Percentiles rank a stretch among this genome's conserved stretches.
phyloP scores from a whole-genome alignment of 2,888 invertebrate genomes.

The Drosophila robusta region DNA sequence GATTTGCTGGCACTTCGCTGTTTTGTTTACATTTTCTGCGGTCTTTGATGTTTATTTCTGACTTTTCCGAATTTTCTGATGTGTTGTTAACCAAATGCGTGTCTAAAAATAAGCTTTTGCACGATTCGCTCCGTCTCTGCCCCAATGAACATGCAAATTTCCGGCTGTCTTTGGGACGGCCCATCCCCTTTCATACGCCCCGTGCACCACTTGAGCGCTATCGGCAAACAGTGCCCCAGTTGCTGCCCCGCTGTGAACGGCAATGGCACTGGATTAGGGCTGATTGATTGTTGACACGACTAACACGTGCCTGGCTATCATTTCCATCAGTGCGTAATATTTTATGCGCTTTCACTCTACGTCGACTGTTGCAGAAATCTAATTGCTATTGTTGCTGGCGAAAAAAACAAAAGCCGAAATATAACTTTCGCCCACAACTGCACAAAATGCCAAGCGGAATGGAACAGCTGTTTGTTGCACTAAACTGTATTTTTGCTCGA shows the following conservation, averaged over 20 bases:
- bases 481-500: constrained; percentile 7
- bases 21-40: constrained; percentile 63
- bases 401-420: constrained; percentile 50
- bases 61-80: constrained; percentile 29
- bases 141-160: constrained; percentile 61
- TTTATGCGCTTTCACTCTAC: constrained; percentile 62
- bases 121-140: constrained; percentile 30
- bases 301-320: constrained; percentile 40
- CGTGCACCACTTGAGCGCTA: background rate
- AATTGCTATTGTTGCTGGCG: constrained; percentile 52
- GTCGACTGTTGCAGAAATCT: constrained; percentile 40
- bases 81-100: constrained; percentile 31
- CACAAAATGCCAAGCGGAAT: constrained; percentile 69
- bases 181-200: background rate
- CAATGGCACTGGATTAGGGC: constrained; percentile 6
- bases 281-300: constrained; percentile 54
- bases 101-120: constrained; percentile 55
- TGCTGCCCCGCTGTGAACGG: constrained; percentile 8
- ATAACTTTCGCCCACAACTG: constrained; percentile 75
- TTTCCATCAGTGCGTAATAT: constrained; percentile 59
- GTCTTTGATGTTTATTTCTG: constrained; percentile 42
- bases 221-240: background rate
- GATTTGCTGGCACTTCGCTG: constrained; percentile 34
- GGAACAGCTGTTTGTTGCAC: constrained; percentile 70
- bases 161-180: constrained; percentile 39